Evolutionary conservation across 2,888 invertebrate genomes (phyloP).

Genomic region (Athripsodes cinereus): DNA sequence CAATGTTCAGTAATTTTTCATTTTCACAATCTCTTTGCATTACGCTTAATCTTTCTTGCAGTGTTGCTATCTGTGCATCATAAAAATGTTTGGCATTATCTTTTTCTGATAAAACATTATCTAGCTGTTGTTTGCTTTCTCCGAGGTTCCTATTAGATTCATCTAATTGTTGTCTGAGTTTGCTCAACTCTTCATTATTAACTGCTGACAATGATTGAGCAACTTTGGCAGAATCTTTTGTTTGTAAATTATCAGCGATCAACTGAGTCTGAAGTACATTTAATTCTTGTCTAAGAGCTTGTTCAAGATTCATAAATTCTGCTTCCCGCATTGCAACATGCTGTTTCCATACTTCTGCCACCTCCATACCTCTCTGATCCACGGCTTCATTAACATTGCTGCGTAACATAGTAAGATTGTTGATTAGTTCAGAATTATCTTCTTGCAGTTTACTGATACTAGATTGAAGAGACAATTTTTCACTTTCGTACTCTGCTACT

Average conservation of each 20-base stretch:
- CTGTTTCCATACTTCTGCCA: conserved; percentile 65
- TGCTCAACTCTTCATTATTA: neutral
- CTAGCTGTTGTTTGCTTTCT: neutral
- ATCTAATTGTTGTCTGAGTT: neutral
- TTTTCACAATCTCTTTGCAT: neutral
- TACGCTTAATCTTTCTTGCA: neutral
- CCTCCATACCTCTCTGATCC: conserved; percentile 61
- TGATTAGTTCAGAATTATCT: conserved; percentile 44
- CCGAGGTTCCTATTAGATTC: neutral
- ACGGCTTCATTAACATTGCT: conserved; percentile 49
- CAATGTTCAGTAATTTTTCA: neutral
- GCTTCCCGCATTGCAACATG: conserved; percentile 59
- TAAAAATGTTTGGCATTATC: neutral
- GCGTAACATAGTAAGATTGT: conserved; percentile 44
- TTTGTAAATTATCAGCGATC: neutral
- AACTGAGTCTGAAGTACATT: conserved; percentile 17
- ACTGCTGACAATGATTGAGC: neutral
- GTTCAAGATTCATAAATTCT: conserved; percentile 52
- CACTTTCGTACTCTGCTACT: conserved; percentile 31
- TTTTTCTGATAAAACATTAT: neutral
- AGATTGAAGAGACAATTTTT: conserved; percentile 36
- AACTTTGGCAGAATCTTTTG: conserved; percentile 36
- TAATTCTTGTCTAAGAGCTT: conserved; percentile 48
- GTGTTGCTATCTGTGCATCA: neutral
- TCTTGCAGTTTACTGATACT: conserved; percentile 40